Base-by-base conservation (phyloP, 2,113 vertebrate genomes). In the Trinectes maculatus region DNA sequence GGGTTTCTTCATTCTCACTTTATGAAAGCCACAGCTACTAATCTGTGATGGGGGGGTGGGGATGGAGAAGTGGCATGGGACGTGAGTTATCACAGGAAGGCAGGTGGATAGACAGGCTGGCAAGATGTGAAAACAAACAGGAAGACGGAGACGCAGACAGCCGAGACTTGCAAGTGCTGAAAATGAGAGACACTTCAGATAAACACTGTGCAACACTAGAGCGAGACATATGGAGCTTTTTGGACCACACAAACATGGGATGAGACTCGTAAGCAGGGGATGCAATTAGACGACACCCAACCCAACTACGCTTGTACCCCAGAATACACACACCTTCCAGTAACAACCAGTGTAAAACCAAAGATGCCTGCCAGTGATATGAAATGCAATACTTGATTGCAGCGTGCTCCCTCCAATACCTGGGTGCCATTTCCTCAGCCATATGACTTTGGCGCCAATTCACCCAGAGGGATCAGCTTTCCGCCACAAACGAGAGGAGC, bases 361-460 rank as follows among this genome's bases (percentile, higher is more conserved):
- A 34, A 64, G 43, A 66, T 18, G 13, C 49, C 26, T 39, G 64
- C 63, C 55, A 48, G 26, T 22, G 49, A 53, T 12, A 44, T 65
- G 51, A 80, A 68, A 79, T 60, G 31, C 53, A 57, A 52, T 72
- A 36, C 68, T 53, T 73, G 61, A 71, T 63, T 69, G 42, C 26
- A 25, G 10, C 26, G n/a, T 49, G 37, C 55, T 26, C 36, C 58
- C 57, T 49, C 1, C 0, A 54, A 60, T 53, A 71, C 46, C 48
- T 74, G 16, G 47, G 51, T 57, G 82, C 55, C 64, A 68, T 46
- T 54, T 40, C 22, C 40, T 76, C 59, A 73, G 49, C 80, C 83
- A 84, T 61, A 79, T 80, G 70, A 85, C 65, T 69, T 51, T 64
- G 71, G 52, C 61, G 71, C 51, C 68, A 70, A 73, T 65, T 83